Evolutionary conservation across 2,797 vertebrate species (phyloP).

Genomic region (Gymnothorax reevesii): DNA sequence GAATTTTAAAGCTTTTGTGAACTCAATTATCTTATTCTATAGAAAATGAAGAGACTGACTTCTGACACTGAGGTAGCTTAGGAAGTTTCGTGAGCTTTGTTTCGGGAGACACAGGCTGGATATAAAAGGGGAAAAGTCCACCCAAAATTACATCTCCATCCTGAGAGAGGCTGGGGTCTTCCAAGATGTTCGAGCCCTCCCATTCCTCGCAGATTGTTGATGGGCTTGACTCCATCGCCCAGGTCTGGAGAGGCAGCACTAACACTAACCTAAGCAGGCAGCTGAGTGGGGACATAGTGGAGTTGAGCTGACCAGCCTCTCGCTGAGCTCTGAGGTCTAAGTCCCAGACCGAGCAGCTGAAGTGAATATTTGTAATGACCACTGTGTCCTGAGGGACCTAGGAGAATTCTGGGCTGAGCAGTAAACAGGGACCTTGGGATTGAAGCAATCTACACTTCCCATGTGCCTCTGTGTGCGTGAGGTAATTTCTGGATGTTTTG

Average conservation of each 20-base stretch:
- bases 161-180: constrained; percentile 59
- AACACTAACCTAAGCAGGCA: neutral
- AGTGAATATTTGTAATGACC: constrained; percentile 38
- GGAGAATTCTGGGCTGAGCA: neutral
- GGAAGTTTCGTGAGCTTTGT: constrained; percentile 55
- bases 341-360: constrained; percentile 48
- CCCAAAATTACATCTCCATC: constrained; percentile 73
- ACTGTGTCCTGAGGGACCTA: constrained; percentile 31
- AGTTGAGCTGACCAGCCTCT: neutral
- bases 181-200: constrained; percentile 38
- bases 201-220: constrained; percentile 53
- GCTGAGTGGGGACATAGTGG: neutral
- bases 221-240: constrained; percentile 39
- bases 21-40: neutral
- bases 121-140: constrained; percentile 68
- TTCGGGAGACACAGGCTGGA: constrained; percentile 48
- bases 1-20: neutral
- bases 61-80: constrained; percentile 55
- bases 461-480: constrained; percentile 26
- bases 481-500: constrained; percentile 40
- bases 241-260: neutral
- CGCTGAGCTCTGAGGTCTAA: constrained; percentile 38
- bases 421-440: constrained; percentile 34
- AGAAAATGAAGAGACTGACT: constrained; percentile 54
- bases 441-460: constrained; percentile 26